These are phyloP conservation scores for Apamea sordens DNA, from an alignment of 2,888 invertebrate species.

Conservation along the genomic window DNA sequence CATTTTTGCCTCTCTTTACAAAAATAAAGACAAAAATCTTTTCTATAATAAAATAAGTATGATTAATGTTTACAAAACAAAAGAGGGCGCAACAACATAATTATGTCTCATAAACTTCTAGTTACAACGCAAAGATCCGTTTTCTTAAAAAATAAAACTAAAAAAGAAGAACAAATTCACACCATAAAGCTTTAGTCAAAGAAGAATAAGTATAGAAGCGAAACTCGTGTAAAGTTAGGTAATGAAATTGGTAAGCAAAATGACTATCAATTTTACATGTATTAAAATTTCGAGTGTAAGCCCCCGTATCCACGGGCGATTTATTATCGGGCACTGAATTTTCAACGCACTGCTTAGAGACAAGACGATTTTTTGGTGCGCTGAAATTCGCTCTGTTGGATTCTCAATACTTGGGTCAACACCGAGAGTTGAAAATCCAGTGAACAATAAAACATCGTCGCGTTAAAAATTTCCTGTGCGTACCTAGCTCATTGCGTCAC, in stretches of 20 bases:
- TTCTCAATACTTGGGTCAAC: too few relatives aligned
- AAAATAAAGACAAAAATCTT: slow-evolving; percentile 9
- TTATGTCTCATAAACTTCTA: slow-evolving; percentile 46
- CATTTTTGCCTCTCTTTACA: not conserved
- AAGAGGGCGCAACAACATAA: slow-evolving; percentile 24
- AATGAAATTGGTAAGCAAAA: not conserved
- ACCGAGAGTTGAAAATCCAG: too few relatives aligned
- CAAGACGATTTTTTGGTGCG: too few relatives aligned
- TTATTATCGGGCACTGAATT: too few relatives aligned
- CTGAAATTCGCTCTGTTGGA: too few relatives aligned
- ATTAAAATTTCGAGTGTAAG: not conserved
- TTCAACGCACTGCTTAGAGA: too few relatives aligned
- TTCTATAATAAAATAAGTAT: slow-evolving; percentile 13
- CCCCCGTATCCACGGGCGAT: not conserved
- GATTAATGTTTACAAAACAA: slow-evolving; percentile 42
- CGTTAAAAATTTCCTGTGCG: too few relatives aligned
- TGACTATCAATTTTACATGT: not conserved
- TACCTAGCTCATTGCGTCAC: too few relatives aligned
- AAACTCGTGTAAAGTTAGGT: not conserved
- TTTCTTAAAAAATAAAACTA: slow-evolving; percentile 42
- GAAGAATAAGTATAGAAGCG: slow-evolving; percentile 23
- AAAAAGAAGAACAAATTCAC: slow-evolving; percentile 53
- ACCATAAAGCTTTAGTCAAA: slow-evolving; percentile 30
- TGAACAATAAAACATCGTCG: too few relatives aligned
- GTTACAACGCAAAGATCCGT: slow-evolving; percentile 28